Percentiles rank a stretch among this genome's conserved stretches.
Evolutionary conservation across 2,888 invertebrate species (phyloP).

Genomic region (Parnassius glacialis): DNA sequence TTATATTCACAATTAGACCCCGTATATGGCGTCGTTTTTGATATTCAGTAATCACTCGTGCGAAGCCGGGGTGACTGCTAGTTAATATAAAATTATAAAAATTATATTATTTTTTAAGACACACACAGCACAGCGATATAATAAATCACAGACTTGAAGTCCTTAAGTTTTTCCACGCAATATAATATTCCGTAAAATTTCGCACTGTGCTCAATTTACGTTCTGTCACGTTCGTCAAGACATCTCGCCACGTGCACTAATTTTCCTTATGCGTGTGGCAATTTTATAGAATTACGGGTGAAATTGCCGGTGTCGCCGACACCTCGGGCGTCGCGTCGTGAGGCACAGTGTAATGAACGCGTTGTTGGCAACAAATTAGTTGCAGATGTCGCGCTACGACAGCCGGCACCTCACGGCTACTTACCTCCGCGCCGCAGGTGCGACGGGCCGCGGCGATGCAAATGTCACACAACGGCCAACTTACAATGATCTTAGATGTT

Average conservation of each 20-base stretch:
- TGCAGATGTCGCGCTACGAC: slow-evolving; percentile 72
- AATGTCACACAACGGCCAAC: slow-evolving; percentile 54
- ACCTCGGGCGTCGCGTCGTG: slow-evolving; percentile 71
- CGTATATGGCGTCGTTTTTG: too few relatives aligned
- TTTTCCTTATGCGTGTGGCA: slow-evolving; percentile 63
- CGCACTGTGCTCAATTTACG: neutral
- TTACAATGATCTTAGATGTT: slow-evolving; percentile 29
- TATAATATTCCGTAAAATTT: neutral
- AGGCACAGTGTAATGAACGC: slow-evolving; percentile 60
- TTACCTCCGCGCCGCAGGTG: slow-evolving; percentile 62
- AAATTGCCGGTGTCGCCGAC: slow-evolving; percentile 68
- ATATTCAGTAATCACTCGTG: too few relatives aligned
- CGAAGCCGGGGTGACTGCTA: too few relatives aligned
- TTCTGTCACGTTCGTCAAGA: neutral
- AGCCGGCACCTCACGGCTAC: slow-evolving; percentile 61
- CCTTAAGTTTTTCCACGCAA: neutral
- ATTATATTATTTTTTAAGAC: neutral
- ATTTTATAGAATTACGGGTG: slow-evolving; percentile 68
- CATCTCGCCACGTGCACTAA: slow-evolving; percentile 38
- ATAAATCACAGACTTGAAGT: neutral
- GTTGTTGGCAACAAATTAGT: slow-evolving; percentile 72
- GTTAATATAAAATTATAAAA: neutral
- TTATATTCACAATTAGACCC: too few relatives aligned
- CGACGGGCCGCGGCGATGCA: slow-evolving; percentile 37
- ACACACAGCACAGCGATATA: neutral